Percentiles rank a stretch among this genome's conserved stretches.
Conservation (phyloP, 2,113 vertebrate genomes). For the Clarias macrocephalus region DNA sequence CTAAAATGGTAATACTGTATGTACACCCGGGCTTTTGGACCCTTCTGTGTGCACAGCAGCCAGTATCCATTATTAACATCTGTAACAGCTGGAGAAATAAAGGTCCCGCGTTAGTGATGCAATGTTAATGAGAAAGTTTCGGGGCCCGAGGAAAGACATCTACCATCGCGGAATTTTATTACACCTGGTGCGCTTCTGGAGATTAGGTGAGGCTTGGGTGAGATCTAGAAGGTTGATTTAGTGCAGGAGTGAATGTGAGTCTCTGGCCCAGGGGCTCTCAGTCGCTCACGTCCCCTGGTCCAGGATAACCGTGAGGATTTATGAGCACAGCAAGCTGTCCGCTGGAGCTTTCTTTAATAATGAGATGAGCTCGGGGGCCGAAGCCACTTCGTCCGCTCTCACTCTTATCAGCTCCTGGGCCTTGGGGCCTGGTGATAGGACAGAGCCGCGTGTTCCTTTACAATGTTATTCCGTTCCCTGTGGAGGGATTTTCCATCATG, state of each 20-base stretch:
- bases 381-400: slow-evolving; percentile 8
- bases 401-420: slow-evolving; percentile 22
- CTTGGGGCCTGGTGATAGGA: slow-evolving; percentile 16
- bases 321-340: slow-evolving; percentile 46
- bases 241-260: slow-evolving; percentile 28
- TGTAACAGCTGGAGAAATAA: slow-evolving; percentile 25
- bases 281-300: slow-evolving; percentile 42
- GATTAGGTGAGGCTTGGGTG: slow-evolving; percentile 26
- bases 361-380: slow-evolving; percentile 49
- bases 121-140: slow-evolving; percentile 31
- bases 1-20: neutral
- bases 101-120: slow-evolving; percentile 30
- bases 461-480: slow-evolving; percentile 15
- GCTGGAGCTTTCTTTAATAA: slow-evolving; percentile 51
- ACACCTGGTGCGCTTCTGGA: slow-evolving; percentile 31
- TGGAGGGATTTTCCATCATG: slow-evolving; percentile 27
- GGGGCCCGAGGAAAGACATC: slow-evolving; percentile 35
- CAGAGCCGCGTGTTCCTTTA: slow-evolving; percentile 9
- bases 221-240: slow-evolving; percentile 47
- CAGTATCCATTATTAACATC: slow-evolving; percentile 31
- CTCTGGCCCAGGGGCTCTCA: slow-evolving; percentile 38
- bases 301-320: slow-evolving; percentile 55
- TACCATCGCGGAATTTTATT: slow-evolving; percentile 34
- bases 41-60: slow-evolving; percentile 9
- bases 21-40: neutral